Conservation (phyloP, 92 coral and sea anemone genomes). For the Porites cylindrica region DNA sequence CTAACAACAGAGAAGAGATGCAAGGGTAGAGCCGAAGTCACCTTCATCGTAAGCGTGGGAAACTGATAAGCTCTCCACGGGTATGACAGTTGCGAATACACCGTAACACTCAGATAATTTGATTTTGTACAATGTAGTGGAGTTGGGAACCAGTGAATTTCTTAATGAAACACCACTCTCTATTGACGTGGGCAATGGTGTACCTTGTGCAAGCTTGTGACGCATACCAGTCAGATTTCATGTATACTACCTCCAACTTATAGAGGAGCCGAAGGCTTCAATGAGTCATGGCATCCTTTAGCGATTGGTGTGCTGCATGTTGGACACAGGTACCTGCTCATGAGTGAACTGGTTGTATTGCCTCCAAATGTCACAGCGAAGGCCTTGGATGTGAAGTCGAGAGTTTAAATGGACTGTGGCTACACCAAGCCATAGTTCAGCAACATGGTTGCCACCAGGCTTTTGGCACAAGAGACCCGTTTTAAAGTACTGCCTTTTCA, state of each 20-base stretch:
- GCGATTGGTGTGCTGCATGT: slow-evolving; percentile 48
- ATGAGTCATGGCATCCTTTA: slow-evolving; percentile 11
- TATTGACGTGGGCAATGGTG: too few species aligned
- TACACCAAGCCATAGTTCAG: slow-evolving; percentile 27
- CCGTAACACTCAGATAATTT: too few species aligned
- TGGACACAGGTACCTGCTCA: slow-evolving; percentile 47
- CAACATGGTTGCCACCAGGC: slow-evolving; percentile 16
- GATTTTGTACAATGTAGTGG: too few species aligned
- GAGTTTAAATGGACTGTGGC: slow-evolving; percentile 51
- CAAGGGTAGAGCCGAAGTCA: too few species aligned
- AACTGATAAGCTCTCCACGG: too few species aligned
- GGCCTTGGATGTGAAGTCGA: slow-evolving; percentile 36
- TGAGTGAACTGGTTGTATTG: slow-evolving; percentile 52
- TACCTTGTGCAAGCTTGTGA: neutral
- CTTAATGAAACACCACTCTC: too few species aligned
- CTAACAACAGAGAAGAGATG: neutral
- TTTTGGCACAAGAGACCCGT: too few species aligned
- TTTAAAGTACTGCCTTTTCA: too few species aligned
- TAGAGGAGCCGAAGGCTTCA: neutral
- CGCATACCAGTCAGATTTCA: slow-evolving; percentile 38
- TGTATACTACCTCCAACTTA: slow-evolving; percentile 53
- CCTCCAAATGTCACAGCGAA: slow-evolving; percentile 54
- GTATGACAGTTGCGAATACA: too few species aligned
- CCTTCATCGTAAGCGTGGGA: too few species aligned
- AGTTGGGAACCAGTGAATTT: too few species aligned